phyloP scores from a whole-genome alignment of 23 tunicate species.

The Ciona savignyi region DNA sequence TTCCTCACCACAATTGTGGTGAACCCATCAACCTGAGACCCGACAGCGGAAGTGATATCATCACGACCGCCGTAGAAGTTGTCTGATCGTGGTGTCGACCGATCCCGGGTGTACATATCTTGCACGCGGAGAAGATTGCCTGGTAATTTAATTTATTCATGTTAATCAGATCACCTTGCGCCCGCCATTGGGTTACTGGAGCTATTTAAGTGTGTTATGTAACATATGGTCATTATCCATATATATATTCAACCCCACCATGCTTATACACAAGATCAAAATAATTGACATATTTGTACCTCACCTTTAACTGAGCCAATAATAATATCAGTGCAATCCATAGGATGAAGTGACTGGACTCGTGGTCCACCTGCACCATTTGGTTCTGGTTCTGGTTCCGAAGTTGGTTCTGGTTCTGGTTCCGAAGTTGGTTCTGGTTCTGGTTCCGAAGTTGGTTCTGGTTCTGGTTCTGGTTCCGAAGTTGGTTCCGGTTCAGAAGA shows the following conservation, averaged over 20 bases:
- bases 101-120: conserved; percentile 34
- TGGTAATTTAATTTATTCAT: too few species aligned
- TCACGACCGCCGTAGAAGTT: conserved; percentile 41
- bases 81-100: conserved; percentile 27
- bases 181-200: too few species aligned
- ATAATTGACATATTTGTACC: not conserved
- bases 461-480: not conserved
- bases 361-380: not conserved
- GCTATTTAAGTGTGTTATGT: too few species aligned
- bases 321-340: conserved; percentile 33
- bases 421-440: conserved; percentile 24
- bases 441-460: conserved; percentile 1
- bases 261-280: not conserved
- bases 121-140: conserved; percentile 21
- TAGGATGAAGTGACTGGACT: conserved; percentile 2
- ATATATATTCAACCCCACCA: too few species aligned
- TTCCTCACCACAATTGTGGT: conserved; percentile 40
- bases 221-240: too few species aligned
- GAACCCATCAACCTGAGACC: conserved; percentile 23
- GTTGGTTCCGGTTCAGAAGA: not conserved
- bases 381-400: conserved; percentile 21
- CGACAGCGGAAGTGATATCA: conserved; percentile 38
- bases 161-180: too few species aligned
- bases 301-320: conserved; percentile 45
- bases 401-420: conserved; percentile 2